These are phyloP conservation scores for Scomber colias DNA, from an alignment of 2,113 vertebrate genomes.

Conservation along the genomic window DNA sequence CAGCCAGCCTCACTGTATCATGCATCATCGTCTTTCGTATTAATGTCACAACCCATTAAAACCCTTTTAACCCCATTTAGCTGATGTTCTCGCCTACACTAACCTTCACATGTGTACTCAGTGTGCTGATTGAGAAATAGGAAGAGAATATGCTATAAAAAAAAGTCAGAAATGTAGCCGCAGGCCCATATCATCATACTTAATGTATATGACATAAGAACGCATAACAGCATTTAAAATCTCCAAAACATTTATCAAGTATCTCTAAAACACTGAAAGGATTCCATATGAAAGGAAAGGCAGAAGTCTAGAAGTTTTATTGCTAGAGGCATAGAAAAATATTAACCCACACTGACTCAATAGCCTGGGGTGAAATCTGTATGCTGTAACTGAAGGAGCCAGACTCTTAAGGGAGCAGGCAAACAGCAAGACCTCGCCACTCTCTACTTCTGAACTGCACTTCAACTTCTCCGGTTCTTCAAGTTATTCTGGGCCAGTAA, in stretches of 20 bases:
- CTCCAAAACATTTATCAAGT: background rate
- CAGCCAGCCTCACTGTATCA: constrained; percentile 25
- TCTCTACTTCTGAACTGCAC: constrained; percentile 16
- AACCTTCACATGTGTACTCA: constrained; percentile 22
- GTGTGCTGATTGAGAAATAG: background rate
- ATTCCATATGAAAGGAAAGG: background rate
- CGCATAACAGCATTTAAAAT: background rate
- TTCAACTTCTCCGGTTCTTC: constrained; percentile 16
- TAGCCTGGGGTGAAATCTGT: constrained; percentile 32
- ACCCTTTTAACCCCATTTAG: constrained; percentile 51
- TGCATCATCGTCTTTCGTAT: constrained; percentile 36
- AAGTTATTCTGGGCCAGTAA: background rate
- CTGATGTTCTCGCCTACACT: constrained; percentile 45
- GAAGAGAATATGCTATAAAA: background rate
- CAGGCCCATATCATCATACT: background rate
- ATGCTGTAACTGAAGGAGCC: constrained; percentile 3
- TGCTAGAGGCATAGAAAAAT: constrained; percentile 18
- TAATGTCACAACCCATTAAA: constrained; percentile 66
- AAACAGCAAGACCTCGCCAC: constrained; percentile 17
- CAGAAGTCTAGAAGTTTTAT: background rate
- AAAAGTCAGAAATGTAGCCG: constrained; percentile 20
- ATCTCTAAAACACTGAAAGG: background rate
- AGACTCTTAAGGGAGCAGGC: constrained; percentile 30
- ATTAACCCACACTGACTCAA: constrained; percentile 31
- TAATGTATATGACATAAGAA: background rate